Conservation (phyloP, 2,113 vertebrate genomes). For the Todiramphus saurophagus region DNA sequence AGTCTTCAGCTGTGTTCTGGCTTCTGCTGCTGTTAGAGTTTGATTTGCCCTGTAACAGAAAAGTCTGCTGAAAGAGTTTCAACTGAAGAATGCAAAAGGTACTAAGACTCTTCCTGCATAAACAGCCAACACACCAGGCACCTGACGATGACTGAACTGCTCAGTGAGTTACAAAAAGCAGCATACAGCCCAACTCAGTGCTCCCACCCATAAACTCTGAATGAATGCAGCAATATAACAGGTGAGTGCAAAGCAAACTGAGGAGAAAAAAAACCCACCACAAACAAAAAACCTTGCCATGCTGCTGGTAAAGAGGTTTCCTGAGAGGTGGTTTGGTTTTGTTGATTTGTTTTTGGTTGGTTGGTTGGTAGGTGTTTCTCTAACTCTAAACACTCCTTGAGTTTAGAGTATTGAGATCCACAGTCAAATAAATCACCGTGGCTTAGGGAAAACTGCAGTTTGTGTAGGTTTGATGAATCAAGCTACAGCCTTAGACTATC, state of each 20-base stretch:
- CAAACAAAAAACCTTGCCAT: neutral
- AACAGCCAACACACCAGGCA: neutral
- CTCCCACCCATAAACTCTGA: neutral
- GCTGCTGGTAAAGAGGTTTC: neutral
- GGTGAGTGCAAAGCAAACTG: neutral
- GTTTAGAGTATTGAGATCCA: neutral
- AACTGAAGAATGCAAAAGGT: neutral
- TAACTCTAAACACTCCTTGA: neutral
- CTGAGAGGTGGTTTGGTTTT: neutral
- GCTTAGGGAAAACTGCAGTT: neutral
- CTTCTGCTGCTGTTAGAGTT: neutral
- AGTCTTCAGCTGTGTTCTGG: neutral
- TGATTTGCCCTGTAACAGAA: neutral
- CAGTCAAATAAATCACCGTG: neutral
- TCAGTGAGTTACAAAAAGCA: neutral
- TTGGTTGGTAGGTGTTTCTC: neutral
- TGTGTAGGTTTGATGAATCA: neutral
- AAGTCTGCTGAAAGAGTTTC: neutral
- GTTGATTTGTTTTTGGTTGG: no score
- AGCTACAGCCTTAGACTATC: neutral
- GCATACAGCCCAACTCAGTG: fast-evolving
- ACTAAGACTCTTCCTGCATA: neutral
- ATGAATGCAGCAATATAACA: neutral
- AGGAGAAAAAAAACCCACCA: neutral
- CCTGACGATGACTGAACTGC: neutral